Evolutionary conservation across 2,797 vertebrate species (phyloP).

Genomic region (Lacerta viridis): DNA sequence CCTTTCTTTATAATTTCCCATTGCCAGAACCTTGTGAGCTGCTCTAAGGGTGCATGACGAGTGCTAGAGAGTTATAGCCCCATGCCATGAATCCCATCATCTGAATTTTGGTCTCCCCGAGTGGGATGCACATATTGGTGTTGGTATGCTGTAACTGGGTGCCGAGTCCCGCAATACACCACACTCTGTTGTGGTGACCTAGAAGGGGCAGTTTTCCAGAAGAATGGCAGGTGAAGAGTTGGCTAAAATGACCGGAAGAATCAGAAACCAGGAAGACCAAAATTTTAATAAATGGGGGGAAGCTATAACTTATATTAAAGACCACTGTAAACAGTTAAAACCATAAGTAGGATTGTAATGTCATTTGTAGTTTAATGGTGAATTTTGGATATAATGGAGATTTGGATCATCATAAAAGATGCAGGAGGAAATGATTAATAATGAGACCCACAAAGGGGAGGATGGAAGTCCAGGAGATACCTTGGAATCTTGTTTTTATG

Average conservation of each 20-base stretch:
- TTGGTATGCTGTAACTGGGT: neutral
- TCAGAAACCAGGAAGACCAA: too few species aligned
- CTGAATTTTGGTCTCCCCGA: neutral
- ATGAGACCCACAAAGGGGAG: too few species aligned
- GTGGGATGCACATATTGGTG: neutral
- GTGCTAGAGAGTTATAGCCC: neutral
- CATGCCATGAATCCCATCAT: neutral
- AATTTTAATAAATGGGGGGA: too few species aligned
- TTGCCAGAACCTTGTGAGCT: neutral
- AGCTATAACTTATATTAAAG: neutral
- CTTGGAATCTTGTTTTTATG: too few species aligned
- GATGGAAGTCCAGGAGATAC: too few species aligned
- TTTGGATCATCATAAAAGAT: too few species aligned
- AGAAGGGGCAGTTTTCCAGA: neutral
- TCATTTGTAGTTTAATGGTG: neutral
- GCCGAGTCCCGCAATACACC: neutral
- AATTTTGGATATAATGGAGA: too few species aligned
- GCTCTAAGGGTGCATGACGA: neutral
- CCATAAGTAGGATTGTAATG: neutral
- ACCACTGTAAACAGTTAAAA: too few species aligned
- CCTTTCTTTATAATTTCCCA: neutral
- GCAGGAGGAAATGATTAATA: too few species aligned
- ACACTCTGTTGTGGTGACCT: neutral
- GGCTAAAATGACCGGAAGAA: too few species aligned
- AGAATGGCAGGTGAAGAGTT: too few species aligned